A percentile compares a stretch with the other conserved stretches of the same genome.
These are phyloP conservation scores for Zaprionus vittiger DNA, from an alignment of 1,140 invertebrate genomes.

Conservation along the genomic window DNA sequence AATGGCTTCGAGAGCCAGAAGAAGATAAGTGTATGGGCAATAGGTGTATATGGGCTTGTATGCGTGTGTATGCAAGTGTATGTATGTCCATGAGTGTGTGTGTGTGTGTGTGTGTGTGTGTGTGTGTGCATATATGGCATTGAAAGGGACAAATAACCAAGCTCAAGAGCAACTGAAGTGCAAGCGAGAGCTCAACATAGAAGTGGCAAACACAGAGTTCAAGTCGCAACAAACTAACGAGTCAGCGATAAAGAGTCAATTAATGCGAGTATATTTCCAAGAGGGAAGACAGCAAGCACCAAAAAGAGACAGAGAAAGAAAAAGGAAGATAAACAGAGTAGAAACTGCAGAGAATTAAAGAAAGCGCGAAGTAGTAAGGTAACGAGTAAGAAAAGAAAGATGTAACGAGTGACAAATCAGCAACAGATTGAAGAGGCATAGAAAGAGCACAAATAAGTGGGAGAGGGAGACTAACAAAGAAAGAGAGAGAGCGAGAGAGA, in stretches of 20 bases:
- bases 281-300: neutral
- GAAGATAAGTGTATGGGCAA: neutral
- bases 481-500: too few species aligned
- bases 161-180: conserved; percentile 19
- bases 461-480: too few species aligned
- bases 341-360: too few species aligned
- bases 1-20: neutral
- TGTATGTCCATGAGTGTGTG: neutral
- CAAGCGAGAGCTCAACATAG: neutral
- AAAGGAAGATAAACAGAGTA: neutral
- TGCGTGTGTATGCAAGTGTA: neutral
- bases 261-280: neutral
- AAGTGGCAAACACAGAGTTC: neutral
- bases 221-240: neutral
- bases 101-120: neutral
- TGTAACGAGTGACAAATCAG: too few species aligned
- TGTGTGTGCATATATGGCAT: neutral
- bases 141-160: conserved; percentile 2
- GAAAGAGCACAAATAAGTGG: too few species aligned
- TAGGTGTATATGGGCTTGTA: neutral
- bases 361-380: neutral
- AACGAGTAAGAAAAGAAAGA: too few species aligned
- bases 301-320: neutral
- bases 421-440: too few species aligned
- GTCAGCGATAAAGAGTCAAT: neutral